phyloP scores from a whole-genome alignment of 2,113 vertebrate species.

The Actenoides lindsayi region DNA sequence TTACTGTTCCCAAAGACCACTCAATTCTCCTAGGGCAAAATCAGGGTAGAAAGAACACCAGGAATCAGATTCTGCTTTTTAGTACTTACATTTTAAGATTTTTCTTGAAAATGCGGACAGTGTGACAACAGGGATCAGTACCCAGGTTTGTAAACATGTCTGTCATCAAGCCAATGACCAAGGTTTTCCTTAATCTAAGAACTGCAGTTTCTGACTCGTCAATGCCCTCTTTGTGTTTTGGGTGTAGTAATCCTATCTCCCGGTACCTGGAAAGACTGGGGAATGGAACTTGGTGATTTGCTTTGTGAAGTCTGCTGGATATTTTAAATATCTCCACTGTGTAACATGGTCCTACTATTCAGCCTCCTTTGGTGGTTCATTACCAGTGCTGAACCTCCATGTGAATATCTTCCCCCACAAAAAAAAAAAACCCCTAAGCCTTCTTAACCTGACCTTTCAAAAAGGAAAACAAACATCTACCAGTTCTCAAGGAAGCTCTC shows the following conservation, averaged over 20 bases:
- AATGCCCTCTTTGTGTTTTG: neutral
- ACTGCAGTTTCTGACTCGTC: neutral
- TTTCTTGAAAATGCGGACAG: neutral
- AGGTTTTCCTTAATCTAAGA: neutral
- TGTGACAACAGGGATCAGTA: neutral
- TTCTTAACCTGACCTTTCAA: neutral
- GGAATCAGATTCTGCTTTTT: neutral
- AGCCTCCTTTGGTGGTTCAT: neutral
- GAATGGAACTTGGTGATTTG: neutral
- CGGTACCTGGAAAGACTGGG: neutral
- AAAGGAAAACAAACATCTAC: neutral
- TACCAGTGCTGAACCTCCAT: neutral
- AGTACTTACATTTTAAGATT: neutral
- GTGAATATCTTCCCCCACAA: neutral
- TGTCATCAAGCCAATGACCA: neutral
- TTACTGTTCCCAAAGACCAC: neutral
- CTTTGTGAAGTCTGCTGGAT: neutral
- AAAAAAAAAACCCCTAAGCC: neutral
- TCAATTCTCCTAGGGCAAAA: neutral
- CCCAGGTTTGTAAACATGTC: neutral
- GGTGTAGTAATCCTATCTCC: neutral
- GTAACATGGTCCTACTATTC: accelerated
- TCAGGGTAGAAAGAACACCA: neutral
- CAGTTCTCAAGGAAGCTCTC: neutral
- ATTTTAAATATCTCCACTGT: neutral